Conservation (phyloP, 2,797 vertebrate genomes). For the Discoglossus pictus region DNA sequence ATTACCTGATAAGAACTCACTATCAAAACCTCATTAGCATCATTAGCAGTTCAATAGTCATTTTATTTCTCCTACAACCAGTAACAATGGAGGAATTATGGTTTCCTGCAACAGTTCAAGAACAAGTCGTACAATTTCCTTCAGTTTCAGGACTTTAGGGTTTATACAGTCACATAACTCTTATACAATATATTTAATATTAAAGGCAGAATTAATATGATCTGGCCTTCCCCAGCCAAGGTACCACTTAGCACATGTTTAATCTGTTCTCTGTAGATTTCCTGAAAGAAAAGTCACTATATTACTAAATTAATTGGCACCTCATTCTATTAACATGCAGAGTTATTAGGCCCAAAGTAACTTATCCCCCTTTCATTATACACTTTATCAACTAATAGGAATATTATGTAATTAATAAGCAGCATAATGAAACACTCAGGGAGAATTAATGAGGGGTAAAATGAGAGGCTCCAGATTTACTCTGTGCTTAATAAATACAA, state of each 20-base stretch:
- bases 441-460: constrained; percentile 32
- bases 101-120: no score
- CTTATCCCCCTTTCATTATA: constrained; percentile 2
- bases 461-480: constrained; percentile 2
- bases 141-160: no score
- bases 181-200: no score
- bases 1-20: no score
- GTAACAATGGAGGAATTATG: no score
- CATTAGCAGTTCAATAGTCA: no score
- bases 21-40: no score
- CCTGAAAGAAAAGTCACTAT: not conserved
- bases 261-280: not conserved
- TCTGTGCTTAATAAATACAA: constrained; percentile 9
- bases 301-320: not conserved
- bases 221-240: no score
- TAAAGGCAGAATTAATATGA: no score
- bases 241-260: constrained; percentile 8
- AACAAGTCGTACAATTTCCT: no score
- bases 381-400: constrained; percentile 24
- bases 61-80: no score
- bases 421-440: constrained; percentile 12
- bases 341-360: constrained; percentile 30
- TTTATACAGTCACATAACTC: no score
- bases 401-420: constrained; percentile 40
- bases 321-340: constrained; percentile 15